phyloP scores from a whole-genome alignment of 2,888 invertebrate species.

The Calephelis perditalis region DNA sequence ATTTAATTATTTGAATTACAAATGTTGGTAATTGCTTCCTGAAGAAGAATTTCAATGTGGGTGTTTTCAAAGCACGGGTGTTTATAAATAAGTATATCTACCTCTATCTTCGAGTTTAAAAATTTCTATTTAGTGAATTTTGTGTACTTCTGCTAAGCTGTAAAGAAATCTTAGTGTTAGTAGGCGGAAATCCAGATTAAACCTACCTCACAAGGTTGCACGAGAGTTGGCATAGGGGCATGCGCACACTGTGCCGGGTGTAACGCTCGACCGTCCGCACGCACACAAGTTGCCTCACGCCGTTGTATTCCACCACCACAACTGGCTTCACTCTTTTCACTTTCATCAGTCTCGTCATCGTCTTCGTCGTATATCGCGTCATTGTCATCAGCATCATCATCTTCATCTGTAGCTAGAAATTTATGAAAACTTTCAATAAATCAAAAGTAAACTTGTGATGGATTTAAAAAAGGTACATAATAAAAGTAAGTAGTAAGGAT shows the following conservation, averaged over 20 bases:
- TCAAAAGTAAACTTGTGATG: neutral
- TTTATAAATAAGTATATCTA: too few species aligned
- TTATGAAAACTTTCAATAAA: too few species aligned
- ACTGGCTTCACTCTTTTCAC: slow-evolving; percentile 40
- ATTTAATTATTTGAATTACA: too few species aligned
- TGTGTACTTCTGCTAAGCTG: too few species aligned
- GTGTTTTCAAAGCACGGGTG: too few species aligned
- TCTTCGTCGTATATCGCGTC: slow-evolving; percentile 59
- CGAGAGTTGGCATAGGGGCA: slow-evolving; percentile 69
- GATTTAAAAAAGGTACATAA: neutral
- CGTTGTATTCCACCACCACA: slow-evolving; percentile 80
- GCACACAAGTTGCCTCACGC: slow-evolving; percentile 74
- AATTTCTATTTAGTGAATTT: too few species aligned
- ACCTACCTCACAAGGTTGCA: slow-evolving; percentile 73
- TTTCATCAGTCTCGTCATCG: slow-evolving; percentile 44
- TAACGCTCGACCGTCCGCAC: slow-evolving; percentile 64
- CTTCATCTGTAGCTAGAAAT: slow-evolving; percentile 32
- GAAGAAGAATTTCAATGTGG: too few species aligned
- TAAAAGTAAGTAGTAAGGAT: too few species aligned
- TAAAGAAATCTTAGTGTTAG: too few species aligned
- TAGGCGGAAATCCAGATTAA: too few species aligned
- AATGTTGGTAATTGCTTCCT: too few species aligned
- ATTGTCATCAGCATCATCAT: slow-evolving; percentile 57
- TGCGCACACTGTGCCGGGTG: slow-evolving; percentile 70
- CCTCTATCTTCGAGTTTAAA: too few species aligned